Base-by-base conservation (phyloP, 1,140 invertebrate species). In the Drosophila cardini region DNA sequence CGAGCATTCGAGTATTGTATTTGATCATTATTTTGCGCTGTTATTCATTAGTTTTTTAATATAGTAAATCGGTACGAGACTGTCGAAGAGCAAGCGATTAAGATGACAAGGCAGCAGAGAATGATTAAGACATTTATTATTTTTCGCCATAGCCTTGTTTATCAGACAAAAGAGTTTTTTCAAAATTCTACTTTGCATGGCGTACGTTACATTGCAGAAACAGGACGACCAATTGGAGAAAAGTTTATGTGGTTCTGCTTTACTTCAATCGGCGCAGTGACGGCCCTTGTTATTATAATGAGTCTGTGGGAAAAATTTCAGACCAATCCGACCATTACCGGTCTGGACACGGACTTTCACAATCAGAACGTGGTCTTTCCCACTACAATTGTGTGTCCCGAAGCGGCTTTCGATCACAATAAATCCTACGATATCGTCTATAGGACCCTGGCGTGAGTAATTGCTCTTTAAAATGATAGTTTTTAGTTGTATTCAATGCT, bases 291-390 rank as follows among this genome's bases (percentile, higher is more conserved):
- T 21, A 96, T 96, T 60, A 96, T 96, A 53, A 93, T 95, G 15
- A 96, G 94, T 72, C 93, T 96, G 16, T 96, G 95, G 95, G 94
- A 95, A 72, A 96, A 96, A 85, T 96, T 96, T 91, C 95, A 96
- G 93, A 96, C 95, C 0, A 95, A 95, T 92, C 96, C 96, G 1
- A 96, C 95, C 0, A 95, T 96, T n/a, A 96, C 95, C 15, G 95
- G 95, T 62, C 92, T 95, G 56, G 95, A 95, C 83, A 95, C 95
- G 2, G 95, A 96, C 90, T 96, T 95, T 81, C 95, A 96, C 80
- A 95, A 95, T 72, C 95, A 95, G 94, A 94, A 96, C 76, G 94
- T 96, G 0, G 93, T 94, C 1, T 96, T 96, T 89, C 95, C 95
- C 5, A 94, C 95, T 0, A 93, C 95, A 0, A 95, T 95, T 0